Percentiles rank a stretch among this genome's conserved stretches.
phyloP scores from a whole-genome alignment of 2,113 vertebrate genomes.

The Malurus melanocephalus region DNA sequence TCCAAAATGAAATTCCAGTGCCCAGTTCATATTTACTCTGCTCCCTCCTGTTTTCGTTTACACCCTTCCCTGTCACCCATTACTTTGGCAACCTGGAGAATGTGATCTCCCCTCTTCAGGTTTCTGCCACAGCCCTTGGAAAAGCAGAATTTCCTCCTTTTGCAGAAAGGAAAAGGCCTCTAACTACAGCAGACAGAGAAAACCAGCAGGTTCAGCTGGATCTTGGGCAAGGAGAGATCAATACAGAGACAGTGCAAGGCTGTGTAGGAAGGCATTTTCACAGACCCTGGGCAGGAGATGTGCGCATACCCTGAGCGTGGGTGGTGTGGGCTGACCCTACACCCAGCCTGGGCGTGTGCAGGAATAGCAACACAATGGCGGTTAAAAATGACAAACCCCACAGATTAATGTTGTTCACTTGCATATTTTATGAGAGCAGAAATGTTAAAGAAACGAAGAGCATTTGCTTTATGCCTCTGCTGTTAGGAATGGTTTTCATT shows the following conservation, averaged over 20 bases:
- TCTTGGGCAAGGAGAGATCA: background rate
- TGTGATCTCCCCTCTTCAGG: background rate
- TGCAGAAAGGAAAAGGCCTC: background rate
- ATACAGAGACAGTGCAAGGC: background rate
- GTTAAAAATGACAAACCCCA: background rate
- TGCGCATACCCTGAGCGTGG: accelerated
- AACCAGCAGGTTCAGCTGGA: background rate
- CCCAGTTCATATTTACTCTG: background rate
- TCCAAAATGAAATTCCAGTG: background rate
- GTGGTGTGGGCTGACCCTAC: accelerated
- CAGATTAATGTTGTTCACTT: background rate
- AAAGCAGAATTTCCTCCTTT: background rate
- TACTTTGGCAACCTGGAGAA: accelerated
- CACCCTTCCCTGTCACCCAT: accelerated
- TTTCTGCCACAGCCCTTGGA: background rate
- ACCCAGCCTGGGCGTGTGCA: accelerated
- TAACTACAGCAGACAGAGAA: background rate
- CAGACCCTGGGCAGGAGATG: accelerated
- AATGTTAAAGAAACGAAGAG: background rate
- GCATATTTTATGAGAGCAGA: background rate
- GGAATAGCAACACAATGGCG: accelerated
- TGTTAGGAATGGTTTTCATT: background rate
- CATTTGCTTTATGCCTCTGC: background rate
- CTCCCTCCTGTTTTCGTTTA: background rate
- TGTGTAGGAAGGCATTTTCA: accelerated